phyloP scores from a whole-genome alignment of 2,797 vertebrate genomes.

The Enteromius viviparus region DNA sequence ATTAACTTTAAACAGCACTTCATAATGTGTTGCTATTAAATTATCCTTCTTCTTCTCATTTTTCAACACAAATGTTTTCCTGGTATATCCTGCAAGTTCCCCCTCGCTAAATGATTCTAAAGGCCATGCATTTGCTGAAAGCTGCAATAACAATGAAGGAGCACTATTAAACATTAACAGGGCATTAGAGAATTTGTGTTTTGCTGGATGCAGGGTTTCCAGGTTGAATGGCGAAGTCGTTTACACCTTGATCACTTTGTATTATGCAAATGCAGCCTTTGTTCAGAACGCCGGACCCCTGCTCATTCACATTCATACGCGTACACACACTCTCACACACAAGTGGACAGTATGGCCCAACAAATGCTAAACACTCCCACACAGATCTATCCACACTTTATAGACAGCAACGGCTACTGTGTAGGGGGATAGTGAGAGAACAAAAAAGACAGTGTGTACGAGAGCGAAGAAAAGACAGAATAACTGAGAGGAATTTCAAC shows the following conservation, averaged over 20 bases:
- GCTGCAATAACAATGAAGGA: slow-evolving; percentile 28
- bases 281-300: slow-evolving; percentile 45
- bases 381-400: slow-evolving; percentile 34
- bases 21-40: slow-evolving; percentile 25
- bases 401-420: slow-evolving; percentile 50
- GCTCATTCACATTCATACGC: slow-evolving; percentile 46
- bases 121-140: slow-evolving; percentile 16
- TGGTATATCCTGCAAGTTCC: not conserved
- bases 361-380: slow-evolving; percentile 54
- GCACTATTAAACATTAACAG: slow-evolving; percentile 46
- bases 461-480: slow-evolving; percentile 9
- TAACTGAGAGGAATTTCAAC: slow-evolving; percentile 43
- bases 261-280: slow-evolving; percentile 54
- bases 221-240: slow-evolving; percentile 38
- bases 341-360: slow-evolving; percentile 54
- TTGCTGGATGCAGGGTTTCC: slow-evolving; percentile 47
- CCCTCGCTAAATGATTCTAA: not conserved
- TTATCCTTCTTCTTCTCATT: slow-evolving; percentile 24
- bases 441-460: slow-evolving; percentile 29
- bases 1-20: slow-evolving; percentile 30
- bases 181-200: slow-evolving; percentile 36
- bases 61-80: slow-evolving; percentile 5
- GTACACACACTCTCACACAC: slow-evolving; percentile 4
- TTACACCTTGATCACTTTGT: slow-evolving; percentile 36
- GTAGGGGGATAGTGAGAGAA: slow-evolving; percentile 35